Base-by-base conservation (phyloP, 1,140 invertebrate species). In the Latrodectus geometricus region DNA sequence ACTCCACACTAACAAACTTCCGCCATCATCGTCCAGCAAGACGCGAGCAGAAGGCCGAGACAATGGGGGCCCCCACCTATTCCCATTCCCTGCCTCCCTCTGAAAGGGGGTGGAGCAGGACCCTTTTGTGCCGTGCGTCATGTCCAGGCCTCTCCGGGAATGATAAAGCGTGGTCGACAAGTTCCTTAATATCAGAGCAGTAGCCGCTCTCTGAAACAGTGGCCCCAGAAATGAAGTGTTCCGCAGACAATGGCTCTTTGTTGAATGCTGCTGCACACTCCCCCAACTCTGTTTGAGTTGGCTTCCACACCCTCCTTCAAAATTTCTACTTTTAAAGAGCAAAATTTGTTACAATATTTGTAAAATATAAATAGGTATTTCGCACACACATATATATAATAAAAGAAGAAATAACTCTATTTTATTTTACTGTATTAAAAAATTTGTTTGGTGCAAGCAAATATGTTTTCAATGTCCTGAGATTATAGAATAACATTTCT, bases 131-230 rank as follows among this genome's bases (percentile, higher is more conserved):
- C 23, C 35, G 15, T 52, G 49, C 76, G 76, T 78, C 76, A 78
- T 78, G 76, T 78, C 76, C 76, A 78, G 76, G 56, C 76, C 52
- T 78, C 21, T 78, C 76, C n/a, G 61, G n/a, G 17, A 65, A 78
- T 78, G 76, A 78, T 78, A 78, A 78, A 78, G 76, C 76, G 54
- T 78, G 35, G 76, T 17, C 54, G 76, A 78, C 76, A 65, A 78
- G 76, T 78, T 75, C 73, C 73, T 75, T 75, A 75, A 75, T 75
- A 75, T 75, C 11, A 50, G 50, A 73, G 70, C 35, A 73, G 35
- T 75, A 56, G 52, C 73, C 5, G 52, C 54, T 48, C 73, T 75
- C 7, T 4, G 9, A 50, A 75, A 75, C 73, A 54, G 52, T 56
- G 73, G 73, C 20, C 9, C 20, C 73, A 23, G 21, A 20, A 50